Evolutionary conservation across 2,888 invertebrate species (phyloP).

Genomic region (Smittia sp.): DNA sequence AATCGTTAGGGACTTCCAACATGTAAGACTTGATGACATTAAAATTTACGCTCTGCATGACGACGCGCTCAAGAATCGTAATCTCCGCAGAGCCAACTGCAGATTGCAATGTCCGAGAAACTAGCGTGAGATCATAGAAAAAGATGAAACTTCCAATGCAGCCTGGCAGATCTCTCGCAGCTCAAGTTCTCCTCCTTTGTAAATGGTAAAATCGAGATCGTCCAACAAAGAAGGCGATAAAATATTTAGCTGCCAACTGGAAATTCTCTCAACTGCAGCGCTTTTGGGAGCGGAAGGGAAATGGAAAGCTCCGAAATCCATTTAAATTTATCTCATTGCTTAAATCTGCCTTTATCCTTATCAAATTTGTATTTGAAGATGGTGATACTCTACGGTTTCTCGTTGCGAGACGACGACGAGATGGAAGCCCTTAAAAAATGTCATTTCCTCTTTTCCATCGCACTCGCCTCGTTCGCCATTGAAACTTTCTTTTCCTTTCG

Average conservation of each 20-base stretch:
- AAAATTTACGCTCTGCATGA: too few relatives aligned
- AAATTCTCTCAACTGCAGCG: neutral
- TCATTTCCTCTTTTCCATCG: slow-evolving; percentile 24
- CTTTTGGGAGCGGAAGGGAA: neutral
- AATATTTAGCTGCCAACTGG: neutral
- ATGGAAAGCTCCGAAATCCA: slow-evolving; percentile 16
- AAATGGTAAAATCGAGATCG: neutral
- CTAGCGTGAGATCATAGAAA: neutral
- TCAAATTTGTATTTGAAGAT: slow-evolving; percentile 22
- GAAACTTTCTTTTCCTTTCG: neutral
- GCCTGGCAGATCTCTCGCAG: too few relatives aligned
- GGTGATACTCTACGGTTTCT: neutral
- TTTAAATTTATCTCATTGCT: slow-evolving; percentile 31
- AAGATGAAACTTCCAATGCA: neutral
- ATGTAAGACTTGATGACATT: neutral
- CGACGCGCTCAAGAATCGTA: neutral
- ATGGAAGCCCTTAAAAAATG: neutral
- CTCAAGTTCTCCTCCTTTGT: too few relatives aligned
- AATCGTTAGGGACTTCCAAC: neutral
- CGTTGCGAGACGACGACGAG: neutral
- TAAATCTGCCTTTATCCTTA: slow-evolving; percentile 32
- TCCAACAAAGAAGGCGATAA: slow-evolving; percentile 4
- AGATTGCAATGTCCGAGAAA: neutral
- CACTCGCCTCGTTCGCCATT: neutral
- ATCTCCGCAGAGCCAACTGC: neutral